phyloP scores from a whole-genome alignment of 2,113 vertebrate species.

The Scolopax mira region DNA sequence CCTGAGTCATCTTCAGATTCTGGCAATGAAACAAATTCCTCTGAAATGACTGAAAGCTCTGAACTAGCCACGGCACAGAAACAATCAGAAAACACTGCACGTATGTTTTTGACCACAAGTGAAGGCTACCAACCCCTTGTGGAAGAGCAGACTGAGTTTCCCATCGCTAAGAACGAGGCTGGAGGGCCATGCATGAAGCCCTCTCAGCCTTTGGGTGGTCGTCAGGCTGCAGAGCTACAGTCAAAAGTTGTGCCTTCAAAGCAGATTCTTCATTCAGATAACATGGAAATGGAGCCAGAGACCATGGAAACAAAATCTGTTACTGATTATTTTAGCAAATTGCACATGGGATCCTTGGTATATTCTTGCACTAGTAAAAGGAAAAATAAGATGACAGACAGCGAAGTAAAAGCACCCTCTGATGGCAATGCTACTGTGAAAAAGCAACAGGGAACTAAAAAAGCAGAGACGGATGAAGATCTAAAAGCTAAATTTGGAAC shows the following conservation, averaged over 20 bases:
- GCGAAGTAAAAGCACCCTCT: slow-evolving; percentile 73
- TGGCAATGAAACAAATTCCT: slow-evolving; percentile 98
- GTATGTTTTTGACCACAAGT: slow-evolving; percentile 84
- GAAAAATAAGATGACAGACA: slow-evolving; percentile 82
- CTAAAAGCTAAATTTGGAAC: slow-evolving; percentile 84
- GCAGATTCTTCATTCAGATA: slow-evolving; percentile 90
- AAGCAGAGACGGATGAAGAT: slow-evolving; percentile 79
- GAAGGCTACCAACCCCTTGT: slow-evolving; percentile 86
- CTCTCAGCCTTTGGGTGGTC: slow-evolving; percentile 72
- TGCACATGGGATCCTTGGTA: slow-evolving; percentile 89
- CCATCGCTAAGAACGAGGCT: slow-evolving; percentile 67
- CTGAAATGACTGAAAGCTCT: slow-evolving; percentile 98
- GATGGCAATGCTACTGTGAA: slow-evolving; percentile 76
- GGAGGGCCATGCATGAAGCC: slow-evolving; percentile 73
- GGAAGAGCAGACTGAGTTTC: slow-evolving; percentile 88
- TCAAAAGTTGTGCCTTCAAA: slow-evolving; percentile 88
- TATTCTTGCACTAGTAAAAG: slow-evolving; percentile 87
- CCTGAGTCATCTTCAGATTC: slow-evolving; percentile 98
- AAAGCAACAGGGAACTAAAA: slow-evolving; percentile 75
- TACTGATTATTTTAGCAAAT: slow-evolving; percentile 93
- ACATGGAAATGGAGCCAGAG: slow-evolving; percentile 97
- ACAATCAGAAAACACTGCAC: slow-evolving; percentile 87
- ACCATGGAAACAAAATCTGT: slow-evolving; percentile 98
- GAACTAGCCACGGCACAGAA: slow-evolving; percentile 93
- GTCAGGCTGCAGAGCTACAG: slow-evolving; percentile 78